A percentile compares a stretch with the other conserved stretches of the same genome.
Conservation (phyloP, 2,888 invertebrate species). For the Xestia sexstrigata region DNA sequence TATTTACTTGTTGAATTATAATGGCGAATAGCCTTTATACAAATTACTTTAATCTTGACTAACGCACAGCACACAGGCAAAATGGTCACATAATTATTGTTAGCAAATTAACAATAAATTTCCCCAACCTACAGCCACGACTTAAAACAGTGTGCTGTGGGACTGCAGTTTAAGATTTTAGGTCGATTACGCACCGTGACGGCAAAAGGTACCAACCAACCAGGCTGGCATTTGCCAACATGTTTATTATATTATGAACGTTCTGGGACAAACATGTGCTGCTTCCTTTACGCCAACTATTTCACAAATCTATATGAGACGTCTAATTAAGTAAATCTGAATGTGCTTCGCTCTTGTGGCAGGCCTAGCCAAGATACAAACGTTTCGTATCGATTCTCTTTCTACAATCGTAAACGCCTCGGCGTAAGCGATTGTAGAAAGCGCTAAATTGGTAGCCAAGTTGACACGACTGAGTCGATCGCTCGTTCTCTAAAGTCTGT, state of each 20-base stretch:
- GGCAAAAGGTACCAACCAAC: conserved; percentile 41
- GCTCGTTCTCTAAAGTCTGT: too few relatives aligned
- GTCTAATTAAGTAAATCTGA: conserved; percentile 13
- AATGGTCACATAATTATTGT: conserved; percentile 64
- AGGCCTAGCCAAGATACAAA: too few relatives aligned
- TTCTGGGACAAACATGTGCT: conserved; percentile 27
- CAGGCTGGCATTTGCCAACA: conserved; percentile 52
- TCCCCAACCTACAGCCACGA: conserved; percentile 67
- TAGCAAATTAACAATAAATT: conserved; percentile 74
- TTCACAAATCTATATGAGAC: conserved; percentile 8
- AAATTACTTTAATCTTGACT: neutral
- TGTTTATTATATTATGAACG: conserved; percentile 43
- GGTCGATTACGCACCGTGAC: conserved; percentile 71
- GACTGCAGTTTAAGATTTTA: conserved; percentile 68
- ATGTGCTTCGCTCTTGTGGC: too few relatives aligned
- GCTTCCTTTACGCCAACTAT: conserved; percentile 32
- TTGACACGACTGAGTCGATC: too few relatives aligned
- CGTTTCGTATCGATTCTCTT: too few relatives aligned
- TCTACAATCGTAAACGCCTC: too few relatives aligned
- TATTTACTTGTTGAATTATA: neutral
- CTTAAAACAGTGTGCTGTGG: conserved; percentile 69
- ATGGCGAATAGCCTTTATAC: neutral
- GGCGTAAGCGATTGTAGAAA: too few relatives aligned
- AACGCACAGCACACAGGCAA: neutral
- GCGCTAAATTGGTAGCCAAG: too few relatives aligned